Base-by-base conservation (phyloP, 2,797 vertebrate species). In the Synaphobranchus kaupii region DNA sequence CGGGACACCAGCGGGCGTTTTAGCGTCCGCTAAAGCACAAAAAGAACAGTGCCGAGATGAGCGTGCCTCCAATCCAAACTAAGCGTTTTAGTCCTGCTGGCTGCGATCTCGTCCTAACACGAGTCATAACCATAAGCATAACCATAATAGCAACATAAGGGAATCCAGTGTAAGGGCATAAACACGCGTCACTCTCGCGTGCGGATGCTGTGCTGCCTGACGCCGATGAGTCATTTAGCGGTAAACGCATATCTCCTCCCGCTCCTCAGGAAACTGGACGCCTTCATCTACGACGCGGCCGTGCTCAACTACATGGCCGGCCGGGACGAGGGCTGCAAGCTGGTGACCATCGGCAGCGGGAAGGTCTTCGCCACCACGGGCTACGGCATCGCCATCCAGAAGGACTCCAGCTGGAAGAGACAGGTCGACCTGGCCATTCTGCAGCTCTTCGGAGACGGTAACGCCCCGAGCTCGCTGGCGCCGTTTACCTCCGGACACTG, bases 241-340 rank as follows among this genome's bases (percentile, higher is more conserved):
- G 50, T 56, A 54, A 52, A 76, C 10, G 8, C 5, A 3, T n/a
- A 17, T 89, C 28, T 20, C 1, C 84, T 10, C 12, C 3, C 15
- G 84, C 60, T 86, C 10, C 85, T 47, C 94, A 99, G 99, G 91
- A 99, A 99, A 93, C 92, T 99, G 94, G 99, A 99, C 83, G 99
- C 99, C 90, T 99, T 99, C 95, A 99, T 99, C 95, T 99, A 99
- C 34, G 98, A 99, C 39, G 98, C 98, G 25, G 98, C 98, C 4
- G 98, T 99, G 92, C 94, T 99, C 47, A 99, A 99, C 94, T 99
- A 99, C 95, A 99, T 99, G 99, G 99, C 99, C 0, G 99, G 99
- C 88, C 95, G 98, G 93, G 99, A 99, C 68, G 99, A 99, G 93
- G 99, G 99, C 90, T 99, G 99, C 89, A 99, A 99, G 91, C 95